Base-by-base conservation (phyloP, 2,797 vertebrate species). In the Decapterus maruadsi region DNA sequence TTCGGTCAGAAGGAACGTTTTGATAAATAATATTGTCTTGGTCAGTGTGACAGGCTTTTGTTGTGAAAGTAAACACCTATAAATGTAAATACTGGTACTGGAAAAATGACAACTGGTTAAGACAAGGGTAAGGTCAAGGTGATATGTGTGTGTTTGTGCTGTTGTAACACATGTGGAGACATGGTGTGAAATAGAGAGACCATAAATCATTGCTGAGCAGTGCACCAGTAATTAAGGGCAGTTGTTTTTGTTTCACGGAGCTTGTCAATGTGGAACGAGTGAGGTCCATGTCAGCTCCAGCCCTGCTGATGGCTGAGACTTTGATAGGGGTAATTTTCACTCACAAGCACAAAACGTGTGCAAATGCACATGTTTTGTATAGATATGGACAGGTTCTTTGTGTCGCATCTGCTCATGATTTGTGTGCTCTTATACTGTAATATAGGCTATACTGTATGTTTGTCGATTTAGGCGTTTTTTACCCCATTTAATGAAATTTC, bases 61-160 rank as follows among this genome's bases (percentile, higher is more conserved):
- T 87, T 69, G 40, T 78, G 51, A 85, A 26, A 60, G 45, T 74
- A 73, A 79, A 80, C 61, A 79, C 40, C 66, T 45, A 3, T 59
- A 36, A 82, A 78, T 54, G 45, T 58, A 73, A 81, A 87, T 75
- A 50, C 66, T 64, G 50, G 62, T 59, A 13, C 17, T 68, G 55
- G 60, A 43, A 62, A 46, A 59, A 73, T 31, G 55, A 59, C 50
- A 78, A 16, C 20, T 19, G 26, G 8, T 36, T 29, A 42, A 42
- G 53, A 72, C 53, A 8, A 42, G 40, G 50, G 22, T 58, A 40
- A 59, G 74, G 73, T 70, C 73, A 82, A 63, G 63, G 66, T 65
- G 63, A 45, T 40, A 43, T 63, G 42, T 43, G 42, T 43, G 17
- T 48, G 17, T 48, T 20, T 53, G 50, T 53, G 12, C n/a, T 48